Evolutionary conservation across 2,113 vertebrate species (phyloP).

Genomic region (Bettongia penicillata): DNA sequence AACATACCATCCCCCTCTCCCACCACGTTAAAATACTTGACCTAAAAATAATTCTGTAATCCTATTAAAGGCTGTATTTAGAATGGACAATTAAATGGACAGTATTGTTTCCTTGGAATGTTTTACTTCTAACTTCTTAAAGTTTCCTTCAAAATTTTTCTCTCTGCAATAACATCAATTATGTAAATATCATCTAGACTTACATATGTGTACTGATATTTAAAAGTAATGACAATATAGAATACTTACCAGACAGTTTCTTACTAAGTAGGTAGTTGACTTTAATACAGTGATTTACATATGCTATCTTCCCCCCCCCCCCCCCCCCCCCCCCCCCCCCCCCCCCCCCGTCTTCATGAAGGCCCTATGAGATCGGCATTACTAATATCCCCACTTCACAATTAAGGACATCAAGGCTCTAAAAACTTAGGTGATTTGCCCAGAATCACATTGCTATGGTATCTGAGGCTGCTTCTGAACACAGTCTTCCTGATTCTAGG

Average conservation of each 20-base stretch:
- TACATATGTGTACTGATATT: neutral
- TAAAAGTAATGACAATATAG: neutral
- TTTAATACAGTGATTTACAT: neutral
- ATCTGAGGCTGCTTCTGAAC: neutral
- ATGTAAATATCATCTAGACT: conserved; percentile 20
- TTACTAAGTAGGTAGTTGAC: neutral
- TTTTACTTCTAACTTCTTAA: conserved; percentile 38
- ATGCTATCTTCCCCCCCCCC: neutral
- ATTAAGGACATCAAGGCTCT: neutral
- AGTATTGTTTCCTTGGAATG: conserved; percentile 26
- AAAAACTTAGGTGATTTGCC: neutral
- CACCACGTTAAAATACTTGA: conserved; percentile 19
- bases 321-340: no score
- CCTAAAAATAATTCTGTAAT: conserved; percentile 63
- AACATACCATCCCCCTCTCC: conserved; percentile 34
- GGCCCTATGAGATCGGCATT: neutral
- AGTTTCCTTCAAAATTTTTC: conserved; percentile 8
- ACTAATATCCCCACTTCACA: neutral
- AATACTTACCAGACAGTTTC: neutral
- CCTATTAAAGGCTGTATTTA: conserved; percentile 77
- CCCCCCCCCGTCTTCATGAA: neutral
- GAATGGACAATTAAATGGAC: conserved; percentile 72
- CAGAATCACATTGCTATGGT: neutral
- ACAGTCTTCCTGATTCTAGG: neutral
- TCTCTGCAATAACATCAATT: conserved; percentile 51